Conservation (phyloP, 2,797 vertebrate species). For the Bryconaethiops microstoma region DNA sequence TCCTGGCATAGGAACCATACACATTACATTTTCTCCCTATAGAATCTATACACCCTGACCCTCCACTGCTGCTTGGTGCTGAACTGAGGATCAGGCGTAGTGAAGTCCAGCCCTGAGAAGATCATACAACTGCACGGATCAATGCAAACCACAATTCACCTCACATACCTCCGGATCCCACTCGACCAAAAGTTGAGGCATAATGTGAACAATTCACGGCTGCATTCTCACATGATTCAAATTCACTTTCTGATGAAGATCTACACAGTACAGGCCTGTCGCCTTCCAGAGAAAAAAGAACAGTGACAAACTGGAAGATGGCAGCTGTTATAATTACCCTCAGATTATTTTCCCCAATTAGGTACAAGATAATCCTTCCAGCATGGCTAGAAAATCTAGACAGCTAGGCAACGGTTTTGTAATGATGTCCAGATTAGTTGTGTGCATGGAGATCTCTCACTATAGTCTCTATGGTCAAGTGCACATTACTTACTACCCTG, state of each 20-base stretch:
- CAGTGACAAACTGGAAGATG: not conserved
- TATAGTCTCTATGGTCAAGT: constrained; percentile 19
- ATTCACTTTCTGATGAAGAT: not conserved
- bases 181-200: not conserved
- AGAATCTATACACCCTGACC: not conserved
- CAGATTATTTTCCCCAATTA: constrained; percentile 18
- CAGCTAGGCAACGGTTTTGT: not conserved
- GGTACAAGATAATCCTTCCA: constrained; percentile 17
- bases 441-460: not conserved
- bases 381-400: not conserved
- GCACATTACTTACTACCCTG: constrained; percentile 18
- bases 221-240: not conserved
- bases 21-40: not conserved
- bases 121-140: constrained; percentile 3
- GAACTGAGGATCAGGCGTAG: not conserved
- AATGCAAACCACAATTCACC: not conserved
- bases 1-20: not conserved
- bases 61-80: not conserved
- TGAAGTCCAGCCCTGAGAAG: not conserved
- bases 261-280: not conserved
- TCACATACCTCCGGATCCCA: not conserved
- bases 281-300: not conserved
- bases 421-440: not conserved
- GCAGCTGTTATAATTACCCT: constrained; percentile 12
- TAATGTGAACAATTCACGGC: not conserved